Conservation (phyloP, 23 tunicate genomes). For the Diplosoma virens region DNA sequence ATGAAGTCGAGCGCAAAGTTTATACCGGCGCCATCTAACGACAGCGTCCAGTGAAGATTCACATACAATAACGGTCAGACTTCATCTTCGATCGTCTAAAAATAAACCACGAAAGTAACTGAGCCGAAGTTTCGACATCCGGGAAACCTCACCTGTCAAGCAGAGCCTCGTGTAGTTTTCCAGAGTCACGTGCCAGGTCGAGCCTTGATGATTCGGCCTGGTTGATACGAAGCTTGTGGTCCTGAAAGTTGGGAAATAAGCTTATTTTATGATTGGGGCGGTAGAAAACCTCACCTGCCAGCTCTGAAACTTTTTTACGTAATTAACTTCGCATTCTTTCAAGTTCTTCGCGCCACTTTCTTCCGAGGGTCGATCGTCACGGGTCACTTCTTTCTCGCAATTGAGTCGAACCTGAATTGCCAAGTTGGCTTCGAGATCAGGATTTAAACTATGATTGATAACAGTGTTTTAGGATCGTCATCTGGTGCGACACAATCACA, state of each 20-base stretch:
- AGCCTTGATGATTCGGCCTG: conserved; percentile 39
- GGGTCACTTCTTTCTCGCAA: conserved; percentile 32
- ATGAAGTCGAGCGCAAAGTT: too few species aligned
- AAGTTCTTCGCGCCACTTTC: conserved; percentile 48
- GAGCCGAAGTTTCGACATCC: not conserved
- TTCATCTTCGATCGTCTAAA: conserved; percentile 88
- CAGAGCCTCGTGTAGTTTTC: conserved; percentile 70
- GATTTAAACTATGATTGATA: too few species aligned
- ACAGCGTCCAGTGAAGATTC: not conserved
- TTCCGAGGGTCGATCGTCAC: conserved; percentile 68
- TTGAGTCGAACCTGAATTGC: conserved; percentile 57
- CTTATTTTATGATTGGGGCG: not conserved
- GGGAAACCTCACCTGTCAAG: conserved; percentile 70
- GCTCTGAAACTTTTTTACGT: conserved; percentile 87
- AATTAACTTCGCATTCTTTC: conserved; percentile 86
- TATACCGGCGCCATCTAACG: too few species aligned
- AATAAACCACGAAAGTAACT: not conserved
- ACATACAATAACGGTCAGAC: conserved; percentile 91
- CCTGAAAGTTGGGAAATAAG: conserved; percentile 31
- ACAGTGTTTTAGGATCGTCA: too few species aligned
- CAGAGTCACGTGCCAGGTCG: conserved; percentile 61
- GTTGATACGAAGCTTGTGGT: conserved; percentile 67
- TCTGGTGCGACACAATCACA: too few species aligned
- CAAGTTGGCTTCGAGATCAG: too few species aligned
- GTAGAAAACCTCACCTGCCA: conserved; percentile 59